Evolutionary conservation across 2,113 vertebrate species (phyloP).

Genomic region (Corythaixoides concolor): DNA sequence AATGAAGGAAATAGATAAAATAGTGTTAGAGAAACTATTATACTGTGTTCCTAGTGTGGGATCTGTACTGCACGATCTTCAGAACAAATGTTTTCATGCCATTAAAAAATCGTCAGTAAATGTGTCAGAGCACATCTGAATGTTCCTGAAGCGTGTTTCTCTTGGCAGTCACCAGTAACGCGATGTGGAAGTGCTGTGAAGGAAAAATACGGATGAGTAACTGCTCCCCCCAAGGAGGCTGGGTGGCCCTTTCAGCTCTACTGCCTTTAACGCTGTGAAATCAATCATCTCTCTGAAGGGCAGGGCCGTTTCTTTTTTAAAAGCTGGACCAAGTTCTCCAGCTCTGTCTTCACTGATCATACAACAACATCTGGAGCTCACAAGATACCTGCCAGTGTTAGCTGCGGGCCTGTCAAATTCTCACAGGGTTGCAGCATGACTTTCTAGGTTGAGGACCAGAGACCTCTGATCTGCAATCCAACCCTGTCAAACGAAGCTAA

Average conservation of each 20-base stretch:
- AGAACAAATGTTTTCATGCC: background rate
- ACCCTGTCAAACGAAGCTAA: constrained; percentile 16
- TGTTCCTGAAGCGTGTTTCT: background rate
- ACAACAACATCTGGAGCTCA: constrained; percentile 17
- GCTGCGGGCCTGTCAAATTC: constrained; percentile 24
- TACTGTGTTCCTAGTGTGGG: background rate
- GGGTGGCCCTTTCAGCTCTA: background rate
- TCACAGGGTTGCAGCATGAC: background rate
- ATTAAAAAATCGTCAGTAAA: background rate
- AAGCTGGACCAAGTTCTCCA: background rate
- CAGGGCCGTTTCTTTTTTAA: background rate
- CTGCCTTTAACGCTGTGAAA: background rate
- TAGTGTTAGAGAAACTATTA: background rate
- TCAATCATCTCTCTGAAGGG: background rate
- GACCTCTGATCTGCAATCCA: constrained; percentile 9
- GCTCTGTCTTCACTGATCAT: background rate
- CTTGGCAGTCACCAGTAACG: background rate
- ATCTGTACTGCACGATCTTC: background rate
- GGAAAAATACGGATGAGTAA: background rate
- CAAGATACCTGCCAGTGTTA: background rate
- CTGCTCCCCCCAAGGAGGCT: background rate
- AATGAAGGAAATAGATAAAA: background rate
- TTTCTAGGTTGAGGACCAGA: constrained; percentile 19
- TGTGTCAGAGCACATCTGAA: background rate
- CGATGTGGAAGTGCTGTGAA: background rate